Evolutionary conservation across 2,888 invertebrate species (phyloP), one percentile per base, ranked within the genome.

Genomic region (Nephrocerus scutellatus): DNA sequence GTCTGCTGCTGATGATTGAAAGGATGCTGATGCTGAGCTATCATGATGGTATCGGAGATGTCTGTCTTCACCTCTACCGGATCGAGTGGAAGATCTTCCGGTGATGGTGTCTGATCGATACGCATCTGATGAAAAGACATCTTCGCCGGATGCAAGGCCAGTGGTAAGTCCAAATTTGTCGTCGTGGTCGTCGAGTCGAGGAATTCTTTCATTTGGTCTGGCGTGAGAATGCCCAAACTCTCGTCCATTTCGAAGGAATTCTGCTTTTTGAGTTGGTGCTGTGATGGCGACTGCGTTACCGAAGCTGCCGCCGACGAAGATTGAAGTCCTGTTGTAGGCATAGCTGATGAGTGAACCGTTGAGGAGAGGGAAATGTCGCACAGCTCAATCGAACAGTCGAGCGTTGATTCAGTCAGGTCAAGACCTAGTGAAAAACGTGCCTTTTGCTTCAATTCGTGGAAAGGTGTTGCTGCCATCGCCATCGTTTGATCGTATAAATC

Each of bases 201-300:
- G 50, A 81, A 74, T 49, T 80, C 79, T 52, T 84, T 82, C 86
- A 90, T 88, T 68, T 89, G 88, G 69, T 88, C 87, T 0, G 89
- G 88, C 8, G 89, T 88, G 46, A 91, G 71, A 54, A 90, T 89
- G 5, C 89, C 89, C 52, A 89, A 71, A 55, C 86, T 85, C 60
- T 90, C 88, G 57, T 88, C 81, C 58, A 77, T 70, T 51, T 82
- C 88, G 53, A 86, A 76, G 3, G 88, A 89, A 61, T 84, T 83
- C 59, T 86, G 81, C 63, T 85, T 86, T 57, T 63, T 64, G 2
- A 65, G 40, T 21, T 57, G 42, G 10, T 55, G 56, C 35, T 56
- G 58, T 3, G 41, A 41, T 5, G 44, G 37, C 12, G 49, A 49
- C 5, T 42, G 43, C 3, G 39, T 26, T 19, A 41, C 24, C 36